Conservation (phyloP, 2,888 invertebrate genomes). For the Linnaemya tessellans region DNA sequence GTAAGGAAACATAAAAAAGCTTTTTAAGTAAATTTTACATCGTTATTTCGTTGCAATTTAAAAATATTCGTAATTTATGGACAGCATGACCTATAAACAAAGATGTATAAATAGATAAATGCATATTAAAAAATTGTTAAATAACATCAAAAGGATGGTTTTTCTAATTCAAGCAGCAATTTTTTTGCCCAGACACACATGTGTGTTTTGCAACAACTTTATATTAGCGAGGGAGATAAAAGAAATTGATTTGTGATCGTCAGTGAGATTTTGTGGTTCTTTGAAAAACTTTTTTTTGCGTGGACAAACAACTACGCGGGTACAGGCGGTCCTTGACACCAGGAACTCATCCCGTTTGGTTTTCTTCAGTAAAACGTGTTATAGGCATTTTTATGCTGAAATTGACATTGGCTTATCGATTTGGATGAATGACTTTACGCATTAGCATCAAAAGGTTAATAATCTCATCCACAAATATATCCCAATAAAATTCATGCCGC, state of each 20-base stretch:
- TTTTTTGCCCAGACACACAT: no score
- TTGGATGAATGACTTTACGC: not conserved
- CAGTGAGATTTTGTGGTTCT: no score
- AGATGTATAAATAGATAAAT: conserved; percentile 19
- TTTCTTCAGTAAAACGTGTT: not conserved
- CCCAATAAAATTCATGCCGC: not conserved
- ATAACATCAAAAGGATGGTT: not conserved
- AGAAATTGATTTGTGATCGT: no score
- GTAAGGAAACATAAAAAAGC: conserved; percentile 34
- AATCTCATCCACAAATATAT: conserved; percentile 22
- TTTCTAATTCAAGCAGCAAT: not conserved
- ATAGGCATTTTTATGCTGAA: not conserved
- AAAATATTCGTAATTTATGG: conserved; percentile 50
- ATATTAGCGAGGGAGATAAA: no score
- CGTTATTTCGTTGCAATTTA: conserved; percentile 27
- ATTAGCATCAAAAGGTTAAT: conserved; percentile 15
- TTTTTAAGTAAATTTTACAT: conserved; percentile 1
- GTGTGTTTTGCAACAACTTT: not conserved
- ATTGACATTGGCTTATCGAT: not conserved
- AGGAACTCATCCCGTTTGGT: no score
- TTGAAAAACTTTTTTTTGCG: no score
- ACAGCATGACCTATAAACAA: conserved; percentile 45
- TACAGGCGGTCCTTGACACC: no score
- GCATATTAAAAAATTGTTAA: not conserved
- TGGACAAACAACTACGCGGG: no score